phyloP scores from a whole-genome alignment of 2,888 invertebrate species.

The Cordylochernes scorpioides region DNA sequence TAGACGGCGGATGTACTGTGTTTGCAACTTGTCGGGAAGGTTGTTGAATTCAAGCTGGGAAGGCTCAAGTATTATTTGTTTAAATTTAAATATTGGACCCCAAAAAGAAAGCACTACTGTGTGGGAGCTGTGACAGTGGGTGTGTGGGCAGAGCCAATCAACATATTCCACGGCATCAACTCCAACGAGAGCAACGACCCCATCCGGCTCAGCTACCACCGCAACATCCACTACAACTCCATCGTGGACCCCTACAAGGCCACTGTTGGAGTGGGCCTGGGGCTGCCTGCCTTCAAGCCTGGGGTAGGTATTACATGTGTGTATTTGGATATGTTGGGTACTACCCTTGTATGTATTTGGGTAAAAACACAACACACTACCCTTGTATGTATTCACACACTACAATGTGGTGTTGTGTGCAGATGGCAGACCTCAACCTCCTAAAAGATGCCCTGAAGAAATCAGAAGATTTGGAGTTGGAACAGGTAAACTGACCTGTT shows the following conservation, averaged over 20 bases:
- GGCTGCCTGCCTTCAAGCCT: conserved; percentile 49
- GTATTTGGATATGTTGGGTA: too few species aligned
- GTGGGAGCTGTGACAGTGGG: too few species aligned
- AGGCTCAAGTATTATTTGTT: too few species aligned
- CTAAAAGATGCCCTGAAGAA: conserved; percentile 44
- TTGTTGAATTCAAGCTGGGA: too few species aligned
- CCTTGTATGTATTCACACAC: not conserved
- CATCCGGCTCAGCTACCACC: conserved; percentile 56
- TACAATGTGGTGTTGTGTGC: conserved; percentile 8
- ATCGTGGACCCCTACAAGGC: conserved; percentile 53
- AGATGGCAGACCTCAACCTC: conserved; percentile 37
- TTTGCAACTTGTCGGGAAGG: too few species aligned
- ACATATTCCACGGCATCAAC: conserved; percentile 52
- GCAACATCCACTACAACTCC: conserved; percentile 62
- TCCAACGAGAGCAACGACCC: conserved; percentile 50
- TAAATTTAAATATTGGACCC: too few species aligned
- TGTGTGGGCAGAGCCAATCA: conserved; percentile 64
- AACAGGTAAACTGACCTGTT: too few species aligned
- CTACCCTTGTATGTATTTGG: too few species aligned
- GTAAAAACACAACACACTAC: not conserved
- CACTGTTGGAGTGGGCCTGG: conserved; percentile 50
- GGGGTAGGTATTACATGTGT: too few species aligned
- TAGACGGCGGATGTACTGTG: too few species aligned
- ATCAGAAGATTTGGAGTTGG: conserved; percentile 50
- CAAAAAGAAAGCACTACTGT: too few species aligned